A percentile compares a stretch with the other conserved stretches of the same genome.
These are phyloP conservation scores for Drosophila auraria DNA, from an alignment of 1,140 invertebrate species.

Conservation along the genomic window DNA sequence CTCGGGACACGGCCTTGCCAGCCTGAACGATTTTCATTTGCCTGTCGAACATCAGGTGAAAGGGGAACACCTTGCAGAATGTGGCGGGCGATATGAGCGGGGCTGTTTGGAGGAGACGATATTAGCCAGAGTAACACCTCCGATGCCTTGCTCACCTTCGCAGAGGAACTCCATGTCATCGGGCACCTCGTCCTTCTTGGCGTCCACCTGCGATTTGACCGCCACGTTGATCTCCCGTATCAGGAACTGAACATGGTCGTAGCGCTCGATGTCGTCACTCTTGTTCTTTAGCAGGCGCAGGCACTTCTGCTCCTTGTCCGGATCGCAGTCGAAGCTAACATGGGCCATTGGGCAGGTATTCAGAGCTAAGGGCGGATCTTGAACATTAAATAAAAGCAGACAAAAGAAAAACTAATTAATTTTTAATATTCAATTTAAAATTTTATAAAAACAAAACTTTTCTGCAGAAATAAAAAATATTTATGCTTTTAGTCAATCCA, in stretches of 20 bases:
- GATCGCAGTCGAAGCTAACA: constrained; percentile 79
- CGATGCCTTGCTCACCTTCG: constrained; percentile 61
- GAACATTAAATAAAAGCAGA: neutral
- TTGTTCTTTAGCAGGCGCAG: constrained; percentile 83
- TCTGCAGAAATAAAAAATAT: neutral
- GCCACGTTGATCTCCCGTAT: constrained; percentile 92
- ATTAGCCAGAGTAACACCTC: constrained; percentile 21
- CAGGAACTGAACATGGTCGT: constrained; percentile 97
- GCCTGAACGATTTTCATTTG: constrained; percentile 94
- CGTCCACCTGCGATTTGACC: constrained; percentile 66
- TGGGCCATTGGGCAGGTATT: constrained; percentile 43
- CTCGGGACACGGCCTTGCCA: constrained; percentile 93
- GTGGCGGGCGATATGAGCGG: constrained; percentile 95
- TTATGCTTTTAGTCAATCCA: too few relatives aligned
- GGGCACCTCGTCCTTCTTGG: constrained; percentile 88
- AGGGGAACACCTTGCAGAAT: constrained; percentile 97
- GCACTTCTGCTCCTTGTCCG: constrained; percentile 80
- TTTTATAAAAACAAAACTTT: neutral
- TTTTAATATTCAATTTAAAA: neutral
- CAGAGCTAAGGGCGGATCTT: constrained; percentile 20
- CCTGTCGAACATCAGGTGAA: constrained; percentile 96
- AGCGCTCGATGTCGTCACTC: constrained; percentile 85
- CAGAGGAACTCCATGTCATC: constrained; percentile 83
- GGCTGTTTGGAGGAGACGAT: constrained; percentile 86
- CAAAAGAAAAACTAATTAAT: neutral